A percentile compares a stretch with the other conserved stretches of the same genome.
phyloP scores from a whole-genome alignment of 2,113 vertebrate genomes.

The Nerophis lumbriciformis region DNA sequence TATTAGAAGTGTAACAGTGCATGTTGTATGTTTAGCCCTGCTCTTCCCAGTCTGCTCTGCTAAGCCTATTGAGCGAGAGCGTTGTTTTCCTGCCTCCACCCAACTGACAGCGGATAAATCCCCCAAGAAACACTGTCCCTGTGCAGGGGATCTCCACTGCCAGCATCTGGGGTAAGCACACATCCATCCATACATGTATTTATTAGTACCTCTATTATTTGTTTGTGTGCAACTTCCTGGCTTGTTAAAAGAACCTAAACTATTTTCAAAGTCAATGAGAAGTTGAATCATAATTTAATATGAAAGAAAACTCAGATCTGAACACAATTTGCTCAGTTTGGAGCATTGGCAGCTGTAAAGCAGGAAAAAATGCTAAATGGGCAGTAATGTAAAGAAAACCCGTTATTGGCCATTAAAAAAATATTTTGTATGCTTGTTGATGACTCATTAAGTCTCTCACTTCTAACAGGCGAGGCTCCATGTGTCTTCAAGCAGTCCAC shows the following conservation, averaged over 20 bases:
- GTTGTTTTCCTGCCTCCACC: conserved; percentile 78
- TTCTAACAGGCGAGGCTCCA: conserved; percentile 61
- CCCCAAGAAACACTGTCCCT: conserved; percentile 83
- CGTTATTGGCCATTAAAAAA: too few species aligned
- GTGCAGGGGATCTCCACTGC: conserved; percentile 81
- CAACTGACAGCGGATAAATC: conserved; percentile 76
- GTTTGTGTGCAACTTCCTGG: neutral
- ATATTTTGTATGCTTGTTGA: neutral
- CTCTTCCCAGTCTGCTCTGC: conserved; percentile 85
- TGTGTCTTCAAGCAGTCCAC: conserved; percentile 66
- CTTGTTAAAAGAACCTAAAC: too few species aligned
- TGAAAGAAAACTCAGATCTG: too few species aligned
- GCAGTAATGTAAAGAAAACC: too few species aligned
- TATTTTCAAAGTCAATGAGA: too few species aligned
- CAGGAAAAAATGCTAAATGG: too few species aligned
- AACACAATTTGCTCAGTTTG: too few species aligned
- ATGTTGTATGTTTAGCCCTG: conserved; percentile 67
- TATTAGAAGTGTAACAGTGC: neutral
- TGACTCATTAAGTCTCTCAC: neutral
- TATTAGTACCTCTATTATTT: neutral
- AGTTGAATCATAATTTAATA: too few species aligned
- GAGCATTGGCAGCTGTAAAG: too few species aligned
- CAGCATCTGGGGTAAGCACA: conserved; percentile 79
- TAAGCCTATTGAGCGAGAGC: conserved; percentile 79
- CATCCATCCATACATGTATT: neutral